Base-by-base conservation (phyloP, 2,888 invertebrate genomes). In the Habroteleia sp. region DNA sequence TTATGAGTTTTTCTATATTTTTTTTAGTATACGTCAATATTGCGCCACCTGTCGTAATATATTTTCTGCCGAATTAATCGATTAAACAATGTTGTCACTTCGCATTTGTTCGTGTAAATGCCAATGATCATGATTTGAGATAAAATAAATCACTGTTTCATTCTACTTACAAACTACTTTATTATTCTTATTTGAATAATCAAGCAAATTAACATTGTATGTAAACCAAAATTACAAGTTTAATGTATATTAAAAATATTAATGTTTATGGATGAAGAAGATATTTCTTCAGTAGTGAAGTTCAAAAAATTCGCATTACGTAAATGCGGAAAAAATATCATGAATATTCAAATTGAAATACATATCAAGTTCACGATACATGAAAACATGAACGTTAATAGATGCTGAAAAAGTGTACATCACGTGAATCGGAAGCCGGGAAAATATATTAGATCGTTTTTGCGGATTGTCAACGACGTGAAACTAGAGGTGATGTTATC, bases 321-420 rank as follows among this genome's bases (percentile, higher is more conserved):
- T 52, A 52, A 63, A 35, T 42, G 10, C 39, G 33, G 3, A 8
- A 31, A 44, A 39, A 46, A 46, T 44, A 58, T 37, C 65, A 65
- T 73, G 73, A 73, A 73, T 73, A 73, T 73, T 73, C 73, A 73
- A 73, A 73, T 73, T 73, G 60, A 73, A 73, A 73, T 73, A 73
- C 73, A 73, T 73, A 52, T 65, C 58, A 73, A 73, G 52, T 73
- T 52, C 65, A 44, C 58, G 65, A 58, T 72, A 63, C 71, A 72
- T 63, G 72, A 35, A 65, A 65, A 73, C 73, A 37, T 44, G 58
- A 5, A 52, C 7, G 58, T 46, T 31, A 58, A 46, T n/a, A n/a
- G n/a, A n/a, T n/a, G 39, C 20, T 44, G 14, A 58, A 65, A 72
- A 60, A 65, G 60, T 50, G 37, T 37, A 33, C 39, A 17, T 37